Conservation (phyloP, 1,140 invertebrate species). For the Teleopsis dalmanni region DNA sequence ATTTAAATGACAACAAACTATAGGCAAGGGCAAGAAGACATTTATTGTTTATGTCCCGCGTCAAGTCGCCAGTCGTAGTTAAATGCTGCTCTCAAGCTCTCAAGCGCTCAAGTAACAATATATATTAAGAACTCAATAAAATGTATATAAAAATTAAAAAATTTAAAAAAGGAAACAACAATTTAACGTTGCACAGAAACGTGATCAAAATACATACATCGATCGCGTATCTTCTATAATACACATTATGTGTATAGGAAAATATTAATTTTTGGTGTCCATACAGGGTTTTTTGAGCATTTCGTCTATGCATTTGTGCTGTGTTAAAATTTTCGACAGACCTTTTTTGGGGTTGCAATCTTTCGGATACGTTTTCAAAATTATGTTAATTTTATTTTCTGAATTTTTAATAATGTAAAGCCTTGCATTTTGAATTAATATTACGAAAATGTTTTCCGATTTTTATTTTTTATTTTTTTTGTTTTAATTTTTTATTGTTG, state of each 20-base stretch:
- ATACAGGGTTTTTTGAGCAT: too few species aligned
- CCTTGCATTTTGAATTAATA: not conserved
- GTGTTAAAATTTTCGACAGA: too few species aligned
- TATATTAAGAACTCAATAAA: not conserved
- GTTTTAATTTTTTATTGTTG: too few species aligned
- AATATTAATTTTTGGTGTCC: too few species aligned
- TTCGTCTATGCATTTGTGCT: too few species aligned
- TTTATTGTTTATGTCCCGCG: conserved; percentile 11
- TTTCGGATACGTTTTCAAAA: not conserved
- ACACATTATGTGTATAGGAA: too few species aligned
- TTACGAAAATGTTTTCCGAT: not conserved
- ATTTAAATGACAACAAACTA: conserved; percentile 33
- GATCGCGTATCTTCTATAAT: too few species aligned
- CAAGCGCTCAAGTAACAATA: not conserved
- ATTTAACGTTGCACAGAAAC: conserved; percentile 7
- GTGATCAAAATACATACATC: conserved; percentile 6
- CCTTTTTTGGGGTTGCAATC: not conserved
- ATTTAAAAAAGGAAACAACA: conserved; percentile 3
- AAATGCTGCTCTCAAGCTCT: too few species aligned
- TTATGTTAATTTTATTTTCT: not conserved
- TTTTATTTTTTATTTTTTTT: not conserved
- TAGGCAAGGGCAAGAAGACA: conserved; percentile 27
- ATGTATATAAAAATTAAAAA: not conserved
- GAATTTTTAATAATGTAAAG: not conserved
- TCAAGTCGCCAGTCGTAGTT: conserved; percentile 9